Evolutionary conservation across 2,888 invertebrate species (phyloP).

Genomic region (Agrenia bidenticulata): DNA sequence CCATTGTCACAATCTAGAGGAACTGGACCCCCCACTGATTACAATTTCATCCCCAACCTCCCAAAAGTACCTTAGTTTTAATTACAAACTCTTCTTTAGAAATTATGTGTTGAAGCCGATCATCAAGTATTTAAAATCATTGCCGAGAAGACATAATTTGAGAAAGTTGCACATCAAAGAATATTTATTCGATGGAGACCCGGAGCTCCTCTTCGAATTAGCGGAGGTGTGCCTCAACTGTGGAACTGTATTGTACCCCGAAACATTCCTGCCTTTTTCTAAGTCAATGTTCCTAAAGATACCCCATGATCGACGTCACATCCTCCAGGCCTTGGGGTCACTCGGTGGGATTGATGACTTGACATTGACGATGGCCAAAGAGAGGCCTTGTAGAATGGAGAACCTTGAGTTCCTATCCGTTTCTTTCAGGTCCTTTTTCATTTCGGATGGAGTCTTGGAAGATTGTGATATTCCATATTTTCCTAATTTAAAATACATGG

Average conservation of each 20-base stretch:
- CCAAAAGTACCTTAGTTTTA: slow-evolving; percentile 1
- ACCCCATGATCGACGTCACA: background rate
- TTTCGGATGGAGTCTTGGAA: background rate
- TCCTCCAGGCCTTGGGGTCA: background rate
- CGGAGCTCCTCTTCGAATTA: background rate
- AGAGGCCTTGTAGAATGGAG: background rate
- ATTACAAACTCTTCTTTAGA: background rate
- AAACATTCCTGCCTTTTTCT: slow-evolving; percentile 3
- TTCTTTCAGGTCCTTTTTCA: slow-evolving; percentile 5
- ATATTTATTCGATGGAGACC: background rate
- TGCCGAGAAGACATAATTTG: background rate
- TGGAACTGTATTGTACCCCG: background rate
- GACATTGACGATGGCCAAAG: background rate
- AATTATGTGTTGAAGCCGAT: slow-evolving; percentile 3
- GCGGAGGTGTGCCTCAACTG: background rate
- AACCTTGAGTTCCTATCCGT: background rate
- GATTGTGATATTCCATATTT: background rate
- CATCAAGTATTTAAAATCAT: background rate
- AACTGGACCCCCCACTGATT: slow-evolving; percentile 1
- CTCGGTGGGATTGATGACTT: background rate
- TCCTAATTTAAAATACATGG: background rate
- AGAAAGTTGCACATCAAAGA: slow-evolving; percentile 2
- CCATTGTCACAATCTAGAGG: background rate
- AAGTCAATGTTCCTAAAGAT: background rate
- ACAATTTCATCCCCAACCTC: slow-evolving; percentile 1